Conservation (phyloP, 2,888 invertebrate species). For the Cyrtodaria siliqua region DNA sequence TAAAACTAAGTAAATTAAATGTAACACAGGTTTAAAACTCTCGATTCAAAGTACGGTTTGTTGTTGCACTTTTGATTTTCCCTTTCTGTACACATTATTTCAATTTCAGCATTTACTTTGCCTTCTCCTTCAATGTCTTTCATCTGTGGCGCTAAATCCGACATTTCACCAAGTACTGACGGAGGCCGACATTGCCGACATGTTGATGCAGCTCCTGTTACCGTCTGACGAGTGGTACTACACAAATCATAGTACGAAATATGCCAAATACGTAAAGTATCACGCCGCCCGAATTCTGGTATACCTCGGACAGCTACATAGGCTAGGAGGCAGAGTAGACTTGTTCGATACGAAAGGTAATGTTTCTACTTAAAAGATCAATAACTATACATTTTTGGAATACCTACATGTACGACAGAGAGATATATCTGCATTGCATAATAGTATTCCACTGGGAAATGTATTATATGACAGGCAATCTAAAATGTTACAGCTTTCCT, state of each 20-base stretch:
- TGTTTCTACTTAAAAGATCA: too few relatives aligned
- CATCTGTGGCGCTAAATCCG: constrained; percentile 88
- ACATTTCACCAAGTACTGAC: constrained; percentile 87
- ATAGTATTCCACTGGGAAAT: too few relatives aligned
- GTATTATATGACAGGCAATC: too few relatives aligned
- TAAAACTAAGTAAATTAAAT: too few relatives aligned
- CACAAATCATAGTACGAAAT: constrained; percentile 89
- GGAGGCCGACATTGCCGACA: constrained; percentile 89
- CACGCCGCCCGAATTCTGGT: constrained; percentile 89
- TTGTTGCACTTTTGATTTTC: too few relatives aligned
- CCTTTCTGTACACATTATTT: constrained; percentile 42
- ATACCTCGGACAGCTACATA: constrained; percentile 89
- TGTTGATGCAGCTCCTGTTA: constrained; percentile 89
- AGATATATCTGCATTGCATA: too few relatives aligned
- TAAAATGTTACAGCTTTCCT: too few relatives aligned
- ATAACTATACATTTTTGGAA: too few relatives aligned
- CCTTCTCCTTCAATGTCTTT: constrained; percentile 89
- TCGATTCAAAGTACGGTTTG: too few relatives aligned
- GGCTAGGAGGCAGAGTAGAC: constrained; percentile 88
- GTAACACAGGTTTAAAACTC: too few relatives aligned
- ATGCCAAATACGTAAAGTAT: constrained; percentile 89
- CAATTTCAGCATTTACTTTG: constrained; percentile 88
- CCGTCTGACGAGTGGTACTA: constrained; percentile 91
- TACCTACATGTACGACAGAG: too few relatives aligned
- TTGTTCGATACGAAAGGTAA: constrained; percentile 88